phyloP scores from a whole-genome alignment of 2,888 invertebrate genomes.

The Allolobophora icterica region DNA sequence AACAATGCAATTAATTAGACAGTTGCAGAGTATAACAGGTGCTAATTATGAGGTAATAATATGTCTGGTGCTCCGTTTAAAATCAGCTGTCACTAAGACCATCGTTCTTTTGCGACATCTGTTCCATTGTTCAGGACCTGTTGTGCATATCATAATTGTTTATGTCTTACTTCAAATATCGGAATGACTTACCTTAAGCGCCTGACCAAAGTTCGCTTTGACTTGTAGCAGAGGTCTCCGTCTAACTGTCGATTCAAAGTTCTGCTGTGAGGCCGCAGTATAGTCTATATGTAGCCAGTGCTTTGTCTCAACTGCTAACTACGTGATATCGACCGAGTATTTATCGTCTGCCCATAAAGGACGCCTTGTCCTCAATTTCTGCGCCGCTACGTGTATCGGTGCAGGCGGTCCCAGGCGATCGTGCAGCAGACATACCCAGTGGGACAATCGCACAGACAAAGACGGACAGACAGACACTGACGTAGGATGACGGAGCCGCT shows the following conservation, averaged over 20 bases:
- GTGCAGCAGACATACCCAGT: background rate
- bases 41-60: no score
- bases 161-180: background rate
- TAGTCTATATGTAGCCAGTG: no score
- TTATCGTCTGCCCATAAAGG: background rate
- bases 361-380: background rate
- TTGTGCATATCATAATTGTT: background rate
- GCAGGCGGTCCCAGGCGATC: background rate
- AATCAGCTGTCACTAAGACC: no score
- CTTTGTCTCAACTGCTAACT: slow-evolving; percentile 11
- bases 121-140: no score
- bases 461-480: background rate
- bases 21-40: no score
- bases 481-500: background rate
- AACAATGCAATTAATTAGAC: no score
- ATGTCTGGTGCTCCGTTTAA: no score
- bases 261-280: background rate
- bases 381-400: background rate
- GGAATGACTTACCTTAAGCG: background rate
- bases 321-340: background rate
- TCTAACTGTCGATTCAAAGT: background rate
- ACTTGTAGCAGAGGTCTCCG: background rate
- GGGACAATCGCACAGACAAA: background rate
- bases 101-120: no score
- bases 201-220: background rate